Conservation (phyloP, 2,797 vertebrate species). For the Sarcophilus harrisii region DNA sequence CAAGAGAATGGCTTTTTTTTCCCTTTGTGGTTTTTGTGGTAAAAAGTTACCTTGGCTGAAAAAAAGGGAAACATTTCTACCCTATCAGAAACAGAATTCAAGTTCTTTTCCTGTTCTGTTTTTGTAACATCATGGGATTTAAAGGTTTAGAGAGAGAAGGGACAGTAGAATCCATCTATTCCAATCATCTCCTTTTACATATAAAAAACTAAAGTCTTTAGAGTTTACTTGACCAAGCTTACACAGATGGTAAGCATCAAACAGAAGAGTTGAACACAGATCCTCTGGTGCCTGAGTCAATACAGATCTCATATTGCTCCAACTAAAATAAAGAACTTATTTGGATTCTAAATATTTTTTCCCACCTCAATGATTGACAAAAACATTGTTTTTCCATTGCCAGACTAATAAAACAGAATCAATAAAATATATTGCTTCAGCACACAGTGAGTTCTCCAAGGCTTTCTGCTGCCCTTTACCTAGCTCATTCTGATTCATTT, state of each 20-base stretch:
- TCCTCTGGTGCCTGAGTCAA: not conserved
- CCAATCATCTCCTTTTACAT: not conserved
- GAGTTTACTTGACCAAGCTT: not conserved
- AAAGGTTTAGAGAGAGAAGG: not conserved
- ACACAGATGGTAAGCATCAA: not conserved
- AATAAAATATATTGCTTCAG: slow-evolving; percentile 55
- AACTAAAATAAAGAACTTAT: not conserved
- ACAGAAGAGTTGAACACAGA: not conserved
- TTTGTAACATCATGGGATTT: not conserved
- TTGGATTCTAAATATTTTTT: slow-evolving; percentile 42
- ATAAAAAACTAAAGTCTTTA: not conserved
- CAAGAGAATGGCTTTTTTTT: slow-evolving; percentile 38
- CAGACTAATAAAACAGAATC: slow-evolving; percentile 71
- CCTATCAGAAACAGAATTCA: not conserved
- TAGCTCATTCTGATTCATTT: slow-evolving; percentile 55
- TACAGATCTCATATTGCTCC: slow-evolving; percentile 32
- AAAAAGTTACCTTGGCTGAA: not conserved
- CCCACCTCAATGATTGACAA: slow-evolving; percentile 64
- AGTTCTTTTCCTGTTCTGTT: slow-evolving; percentile 25
- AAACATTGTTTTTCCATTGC: slow-evolving; percentile 53
- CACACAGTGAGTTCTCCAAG: slow-evolving; percentile 43
- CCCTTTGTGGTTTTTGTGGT: not conserved
- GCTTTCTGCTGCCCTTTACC: not conserved
- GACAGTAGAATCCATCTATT: not conserved
- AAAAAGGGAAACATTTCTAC: not conserved